Percentiles rank a stretch among this genome's conserved stretches.
These are phyloP conservation scores for Lapara coniferarum DNA, from an alignment of 2,888 invertebrate species.

Conservation along the genomic window DNA sequence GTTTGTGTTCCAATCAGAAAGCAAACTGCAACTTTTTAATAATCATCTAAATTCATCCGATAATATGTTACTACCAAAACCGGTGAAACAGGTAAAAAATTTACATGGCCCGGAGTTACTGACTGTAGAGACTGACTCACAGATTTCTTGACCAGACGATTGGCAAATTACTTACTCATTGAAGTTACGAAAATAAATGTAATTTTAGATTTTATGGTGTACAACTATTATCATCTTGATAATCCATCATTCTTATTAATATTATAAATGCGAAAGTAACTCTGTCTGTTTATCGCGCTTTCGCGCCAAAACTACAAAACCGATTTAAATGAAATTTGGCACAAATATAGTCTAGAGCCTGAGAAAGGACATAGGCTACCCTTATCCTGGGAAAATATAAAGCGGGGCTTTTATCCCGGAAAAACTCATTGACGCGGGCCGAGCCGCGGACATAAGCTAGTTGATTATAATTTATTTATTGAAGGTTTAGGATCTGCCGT, in stretches of 20 bases:
- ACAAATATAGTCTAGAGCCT: too few species aligned
- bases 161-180: conserved; percentile 53
- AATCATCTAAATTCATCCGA: background rate
- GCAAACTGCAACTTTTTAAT: background rate
- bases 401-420: too few species aligned
- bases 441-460: too few species aligned
- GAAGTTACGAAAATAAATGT: conserved; percentile 47
- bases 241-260: too few species aligned
- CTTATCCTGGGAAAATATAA: too few species aligned
- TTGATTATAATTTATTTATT: background rate
- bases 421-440: too few species aligned
- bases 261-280: too few species aligned
- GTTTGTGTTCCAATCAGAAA: background rate
- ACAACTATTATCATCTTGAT: conserved; percentile 22
- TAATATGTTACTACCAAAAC: background rate
- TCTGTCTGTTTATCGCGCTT: too few species aligned
- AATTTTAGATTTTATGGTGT: conserved; percentile 50
- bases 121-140: conserved; percentile 45
- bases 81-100: conserved; percentile 1
- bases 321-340: too few species aligned
- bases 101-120: background rate
- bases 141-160: conserved; percentile 41
- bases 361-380: too few species aligned
- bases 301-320: too few species aligned
- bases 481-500: background rate